Percentiles rank a stretch among this genome's conserved stretches.
These are phyloP conservation scores for Proisotoma minuta DNA, from an alignment of 2,888 invertebrate genomes.

Conservation along the genomic window DNA sequence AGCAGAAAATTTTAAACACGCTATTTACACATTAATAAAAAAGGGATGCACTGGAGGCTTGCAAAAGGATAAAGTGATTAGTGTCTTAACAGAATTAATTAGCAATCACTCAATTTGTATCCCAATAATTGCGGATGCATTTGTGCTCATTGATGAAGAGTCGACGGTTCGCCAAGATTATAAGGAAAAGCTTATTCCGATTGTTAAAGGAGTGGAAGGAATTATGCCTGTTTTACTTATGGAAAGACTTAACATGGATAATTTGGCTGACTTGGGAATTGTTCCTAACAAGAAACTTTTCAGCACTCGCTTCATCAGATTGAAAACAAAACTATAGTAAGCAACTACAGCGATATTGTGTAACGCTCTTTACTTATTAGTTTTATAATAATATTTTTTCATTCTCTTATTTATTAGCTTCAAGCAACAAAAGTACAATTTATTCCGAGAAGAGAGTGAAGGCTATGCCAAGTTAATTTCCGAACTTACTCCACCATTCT, in stretches of 20 bases:
- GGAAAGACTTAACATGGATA: slow-evolving; percentile 88
- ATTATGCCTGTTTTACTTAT: slow-evolving; percentile 75
- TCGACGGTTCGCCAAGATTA: slow-evolving; percentile 22
- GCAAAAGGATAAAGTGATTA: slow-evolving; percentile 71
- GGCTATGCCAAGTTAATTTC: slow-evolving; percentile 95
- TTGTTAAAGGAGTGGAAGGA: slow-evolving; percentile 25
- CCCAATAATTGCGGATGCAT: slow-evolving; percentile 31
- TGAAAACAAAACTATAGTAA: slow-evolving; percentile 96
- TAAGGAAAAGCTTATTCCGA: slow-evolving; percentile 31
- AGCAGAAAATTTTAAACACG: slow-evolving; percentile 47
- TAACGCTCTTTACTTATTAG: background rate
- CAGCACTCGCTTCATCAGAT: slow-evolving; percentile 92
- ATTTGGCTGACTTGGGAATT: slow-evolving; percentile 83
- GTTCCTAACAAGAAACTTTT: slow-evolving; percentile 77
- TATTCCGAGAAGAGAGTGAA: slow-evolving; percentile 97
- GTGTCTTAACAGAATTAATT: slow-evolving; percentile 68
- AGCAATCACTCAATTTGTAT: slow-evolving; percentile 52
- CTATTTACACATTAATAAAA: slow-evolving; percentile 73
- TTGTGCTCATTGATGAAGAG: slow-evolving; percentile 35
- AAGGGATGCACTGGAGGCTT: slow-evolving; percentile 70
- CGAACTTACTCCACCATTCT: slow-evolving; percentile 80
- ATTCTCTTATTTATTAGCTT: slow-evolving; percentile 64
- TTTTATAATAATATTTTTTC: slow-evolving; percentile 4
- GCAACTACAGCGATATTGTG: no score
- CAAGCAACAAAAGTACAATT: slow-evolving; percentile 97